These are phyloP conservation scores for Monopis laevigella DNA, from an alignment of 2,888 invertebrate species.

Conservation along the genomic window DNA sequence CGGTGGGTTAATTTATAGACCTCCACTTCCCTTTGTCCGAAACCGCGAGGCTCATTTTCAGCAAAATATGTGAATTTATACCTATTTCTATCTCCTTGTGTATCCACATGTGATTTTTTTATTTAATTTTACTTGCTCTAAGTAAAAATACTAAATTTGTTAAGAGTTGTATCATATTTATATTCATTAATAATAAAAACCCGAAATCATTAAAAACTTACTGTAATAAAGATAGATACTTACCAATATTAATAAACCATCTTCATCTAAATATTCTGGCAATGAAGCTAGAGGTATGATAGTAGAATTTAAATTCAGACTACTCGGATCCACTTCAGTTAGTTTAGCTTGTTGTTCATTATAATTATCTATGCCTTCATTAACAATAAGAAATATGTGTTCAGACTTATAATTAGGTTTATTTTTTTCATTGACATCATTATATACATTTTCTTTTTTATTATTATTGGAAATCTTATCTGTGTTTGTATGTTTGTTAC, in stretches of 20 bases:
- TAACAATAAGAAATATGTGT: slow-evolving; percentile 50
- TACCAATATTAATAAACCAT: slow-evolving; percentile 35
- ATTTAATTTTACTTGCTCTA: too few relatives aligned
- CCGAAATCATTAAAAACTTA: too few relatives aligned
- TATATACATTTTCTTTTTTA: not conserved
- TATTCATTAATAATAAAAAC: too few relatives aligned
- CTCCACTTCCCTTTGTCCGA: too few relatives aligned
- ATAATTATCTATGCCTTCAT: slow-evolving; percentile 44
- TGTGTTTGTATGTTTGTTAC: slow-evolving; percentile 32
- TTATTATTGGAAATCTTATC: slow-evolving; percentile 24
- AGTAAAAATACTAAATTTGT: too few relatives aligned
- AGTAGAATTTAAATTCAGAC: slow-evolving; percentile 45
- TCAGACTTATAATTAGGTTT: slow-evolving; percentile 23
- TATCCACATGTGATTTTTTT: too few relatives aligned
- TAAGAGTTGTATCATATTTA: too few relatives aligned
- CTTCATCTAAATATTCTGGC: not conserved
- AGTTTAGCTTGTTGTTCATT: slow-evolving; percentile 21
- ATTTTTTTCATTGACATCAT: slow-evolving; percentile 1
- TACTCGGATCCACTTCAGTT: slow-evolving; percentile 36
- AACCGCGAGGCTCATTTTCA: too few relatives aligned
- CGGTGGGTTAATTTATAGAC: too few relatives aligned
- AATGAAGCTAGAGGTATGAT: slow-evolving; percentile 33
- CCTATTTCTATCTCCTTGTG: too few relatives aligned
- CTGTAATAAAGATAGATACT: slow-evolving; percentile 25
- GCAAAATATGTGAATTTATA: too few relatives aligned